Percentiles rank a stretch among this genome's conserved stretches.
Conservation (phyloP, 2,797 vertebrate genomes). For the Streptopelia turtur region DNA sequence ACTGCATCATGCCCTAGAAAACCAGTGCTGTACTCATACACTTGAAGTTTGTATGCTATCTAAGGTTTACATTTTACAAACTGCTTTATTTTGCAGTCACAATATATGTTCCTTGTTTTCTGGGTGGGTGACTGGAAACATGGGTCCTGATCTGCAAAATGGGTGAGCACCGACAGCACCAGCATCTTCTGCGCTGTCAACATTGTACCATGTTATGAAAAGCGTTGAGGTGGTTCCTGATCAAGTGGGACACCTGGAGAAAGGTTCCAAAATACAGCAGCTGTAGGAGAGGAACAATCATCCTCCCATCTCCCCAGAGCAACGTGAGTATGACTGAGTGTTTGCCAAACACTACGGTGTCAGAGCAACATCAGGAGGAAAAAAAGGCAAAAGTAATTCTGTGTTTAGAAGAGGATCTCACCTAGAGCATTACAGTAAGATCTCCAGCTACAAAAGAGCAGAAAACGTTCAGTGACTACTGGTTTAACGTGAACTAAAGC, state of each 20-base stretch:
- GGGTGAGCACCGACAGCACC: neutral
- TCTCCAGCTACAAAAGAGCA: neutral
- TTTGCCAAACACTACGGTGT: neutral
- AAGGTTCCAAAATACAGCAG: neutral
- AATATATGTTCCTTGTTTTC: accelerated
- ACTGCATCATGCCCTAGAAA: neutral
- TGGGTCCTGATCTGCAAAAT: neutral
- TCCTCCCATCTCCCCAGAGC: neutral
- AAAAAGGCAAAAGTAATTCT: neutral
- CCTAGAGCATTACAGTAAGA: neutral
- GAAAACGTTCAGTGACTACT: neutral
- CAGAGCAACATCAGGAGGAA: neutral
- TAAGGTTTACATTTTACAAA: neutral
- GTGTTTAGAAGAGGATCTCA: neutral
- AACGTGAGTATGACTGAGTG: neutral
- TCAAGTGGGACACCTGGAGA: neutral
- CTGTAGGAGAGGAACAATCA: neutral
- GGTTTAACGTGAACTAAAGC: neutral
- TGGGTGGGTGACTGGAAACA: neutral
- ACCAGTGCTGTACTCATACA: neutral
- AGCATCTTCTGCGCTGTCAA: neutral
- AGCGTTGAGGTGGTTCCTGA: neutral
- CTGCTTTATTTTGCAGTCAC: neutral
- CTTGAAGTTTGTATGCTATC: neutral
- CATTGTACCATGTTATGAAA: neutral